Evolutionary conservation across 2,888 invertebrate species (phyloP).

Genomic region (Caenorhabditis wallacei): DNA sequence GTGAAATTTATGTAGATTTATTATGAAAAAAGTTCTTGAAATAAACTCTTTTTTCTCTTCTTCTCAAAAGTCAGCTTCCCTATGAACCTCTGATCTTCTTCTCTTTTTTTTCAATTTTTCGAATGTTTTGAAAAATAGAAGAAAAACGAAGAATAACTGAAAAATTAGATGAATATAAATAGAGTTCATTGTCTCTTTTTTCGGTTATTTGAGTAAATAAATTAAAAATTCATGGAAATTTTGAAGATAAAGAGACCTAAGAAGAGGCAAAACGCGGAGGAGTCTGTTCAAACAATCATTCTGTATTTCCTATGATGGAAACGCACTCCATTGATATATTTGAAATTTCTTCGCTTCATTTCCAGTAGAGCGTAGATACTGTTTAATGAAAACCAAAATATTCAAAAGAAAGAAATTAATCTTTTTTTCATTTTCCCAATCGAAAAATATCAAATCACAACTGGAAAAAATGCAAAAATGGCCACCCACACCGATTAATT

Average conservation of each 20-base stretch:
- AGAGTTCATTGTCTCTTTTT: constrained; percentile 30
- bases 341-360: neutral
- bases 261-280: neutral
- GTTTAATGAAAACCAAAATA: neutral
- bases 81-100: constrained; percentile 13
- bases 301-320: neutral
- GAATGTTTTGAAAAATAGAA: constrained; percentile 3
- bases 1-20: constrained; percentile 20
- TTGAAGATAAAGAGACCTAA: neutral
- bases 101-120: constrained; percentile 7
- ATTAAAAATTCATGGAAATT: constrained; percentile 50
- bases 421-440: too few relatives aligned
- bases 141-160: constrained; percentile 7
- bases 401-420: neutral
- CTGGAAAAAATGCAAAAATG: constrained; percentile 5
- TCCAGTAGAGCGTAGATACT: neutral
- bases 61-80: neutral
- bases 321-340: neutral
- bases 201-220: constrained; percentile 35
- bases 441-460: neutral
- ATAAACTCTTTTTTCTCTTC: neutral
- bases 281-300: constrained; percentile 27
- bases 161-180: constrained; percentile 38
- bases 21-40: neutral
- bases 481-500: constrained; percentile 38